phyloP scores from a whole-genome alignment of 2,888 invertebrate genomes.

The Octonoba sinensis region DNA sequence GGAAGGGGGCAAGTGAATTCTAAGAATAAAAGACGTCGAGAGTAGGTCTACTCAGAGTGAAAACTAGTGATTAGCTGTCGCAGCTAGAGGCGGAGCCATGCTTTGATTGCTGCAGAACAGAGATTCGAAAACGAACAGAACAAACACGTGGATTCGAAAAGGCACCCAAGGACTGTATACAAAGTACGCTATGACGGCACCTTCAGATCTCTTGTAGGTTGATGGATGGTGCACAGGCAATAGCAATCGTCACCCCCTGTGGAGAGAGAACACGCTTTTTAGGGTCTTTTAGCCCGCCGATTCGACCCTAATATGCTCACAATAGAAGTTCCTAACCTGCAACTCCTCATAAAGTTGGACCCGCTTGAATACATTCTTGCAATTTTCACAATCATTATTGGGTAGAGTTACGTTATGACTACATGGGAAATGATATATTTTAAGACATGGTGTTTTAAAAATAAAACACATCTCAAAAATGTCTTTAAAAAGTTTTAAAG shows the following conservation, averaged over 20 bases:
- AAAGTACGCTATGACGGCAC: constrained; percentile 23
- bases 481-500: too few relatives aligned
- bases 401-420: too few relatives aligned
- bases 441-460: too few relatives aligned
- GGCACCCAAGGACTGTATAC: constrained; percentile 40
- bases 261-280: constrained; percentile 6
- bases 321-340: too few relatives aligned
- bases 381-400: too few relatives aligned
- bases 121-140: constrained; percentile 55
- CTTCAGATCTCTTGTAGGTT: constrained; percentile 4
- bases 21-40: constrained; percentile 53
- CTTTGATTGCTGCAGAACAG: constrained; percentile 56
- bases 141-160: constrained; percentile 35
- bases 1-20: constrained; percentile 26
- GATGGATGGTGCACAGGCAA: constrained; percentile 26
- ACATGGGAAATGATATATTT: too few relatives aligned
- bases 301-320: too few relatives aligned
- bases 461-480: too few relatives aligned
- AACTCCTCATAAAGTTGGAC: too few relatives aligned
- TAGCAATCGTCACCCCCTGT: constrained; percentile 26
- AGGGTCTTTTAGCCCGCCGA: too few relatives aligned
- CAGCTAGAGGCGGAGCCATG: constrained; percentile 57
- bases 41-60: constrained; percentile 55
- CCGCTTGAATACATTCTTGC: too few relatives aligned
- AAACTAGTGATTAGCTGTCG: constrained; percentile 64